These are phyloP conservation scores for Odobenus rosmarus DNA, from an alignment of 2,113 vertebrate species.

Conservation along the genomic window DNA sequence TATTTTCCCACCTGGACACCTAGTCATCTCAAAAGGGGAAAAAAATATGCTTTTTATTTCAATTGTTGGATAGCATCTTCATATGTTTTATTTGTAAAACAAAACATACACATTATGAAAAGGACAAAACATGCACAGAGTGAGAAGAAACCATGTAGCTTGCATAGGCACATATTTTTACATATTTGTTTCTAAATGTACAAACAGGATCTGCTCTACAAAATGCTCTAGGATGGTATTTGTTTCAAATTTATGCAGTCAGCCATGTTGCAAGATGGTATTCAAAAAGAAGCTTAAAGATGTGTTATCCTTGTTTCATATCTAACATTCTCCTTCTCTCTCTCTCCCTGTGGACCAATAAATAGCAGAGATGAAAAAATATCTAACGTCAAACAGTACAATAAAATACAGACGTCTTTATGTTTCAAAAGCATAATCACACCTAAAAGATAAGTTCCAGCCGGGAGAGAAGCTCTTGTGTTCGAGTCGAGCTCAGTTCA, in stretches of 20 bases:
- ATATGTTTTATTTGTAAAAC: conserved; percentile 63
- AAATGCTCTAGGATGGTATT: conserved; percentile 75
- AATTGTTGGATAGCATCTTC: conserved; percentile 51
- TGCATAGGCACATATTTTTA: conserved; percentile 77
- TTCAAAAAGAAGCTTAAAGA: conserved; percentile 70
- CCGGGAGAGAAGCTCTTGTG: background rate
- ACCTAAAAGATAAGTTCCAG: background rate
- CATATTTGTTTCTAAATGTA: conserved; percentile 80
- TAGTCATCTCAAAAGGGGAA: conserved; percentile 47
- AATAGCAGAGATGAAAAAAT: conserved; percentile 45
- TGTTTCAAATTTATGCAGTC: conserved; percentile 77
- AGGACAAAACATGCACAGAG: conserved; percentile 68
- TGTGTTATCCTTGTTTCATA: background rate
- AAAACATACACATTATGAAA: conserved; percentile 73
- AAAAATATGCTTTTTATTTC: background rate
- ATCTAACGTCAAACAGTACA: background rate
- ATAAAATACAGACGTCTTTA: conserved; percentile 32
- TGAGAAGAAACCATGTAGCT: conserved; percentile 63
- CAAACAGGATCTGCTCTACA: conserved; percentile 81
- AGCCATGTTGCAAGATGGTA: conserved; percentile 76
- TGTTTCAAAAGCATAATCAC: conserved; percentile 6
- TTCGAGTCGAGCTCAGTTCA: background rate
- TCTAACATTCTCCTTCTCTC: conserved; percentile 10
- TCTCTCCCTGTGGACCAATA: conserved; percentile 18
- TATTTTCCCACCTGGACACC: background rate